Conservation (phyloP, 2,888 invertebrate species). For the Pristionchus mayeri region DNA sequence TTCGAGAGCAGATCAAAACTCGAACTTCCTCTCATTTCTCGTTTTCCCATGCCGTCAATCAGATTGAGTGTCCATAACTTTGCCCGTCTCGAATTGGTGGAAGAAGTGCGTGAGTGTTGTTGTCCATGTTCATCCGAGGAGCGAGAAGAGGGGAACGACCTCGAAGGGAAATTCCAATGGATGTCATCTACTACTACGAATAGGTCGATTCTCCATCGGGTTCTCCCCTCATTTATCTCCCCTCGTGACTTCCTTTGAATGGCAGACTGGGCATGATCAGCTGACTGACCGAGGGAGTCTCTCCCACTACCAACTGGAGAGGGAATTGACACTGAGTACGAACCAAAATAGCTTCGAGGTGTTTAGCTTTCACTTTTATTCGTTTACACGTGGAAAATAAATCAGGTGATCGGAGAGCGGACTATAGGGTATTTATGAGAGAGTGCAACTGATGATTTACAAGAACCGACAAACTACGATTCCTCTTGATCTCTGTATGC, state of each 20-base stretch:
- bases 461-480: background rate
- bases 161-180: background rate
- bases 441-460: background rate
- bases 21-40: background rate
- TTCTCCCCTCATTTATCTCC: background rate
- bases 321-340: background rate
- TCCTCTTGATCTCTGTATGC: constrained; percentile 2
- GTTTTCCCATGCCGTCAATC: background rate
- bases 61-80: constrained; percentile 10
- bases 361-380: background rate
- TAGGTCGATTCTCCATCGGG: background rate
- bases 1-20: background rate
- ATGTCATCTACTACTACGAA: background rate
- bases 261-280: background rate
- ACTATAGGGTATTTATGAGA: background rate
- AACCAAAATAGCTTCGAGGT: background rate
- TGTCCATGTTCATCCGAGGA: background rate
- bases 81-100: background rate
- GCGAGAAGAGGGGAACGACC: too few relatives aligned
- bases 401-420: background rate
- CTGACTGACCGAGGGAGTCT: background rate
- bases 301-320: background rate
- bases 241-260: background rate
- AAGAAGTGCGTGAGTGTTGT: background rate
- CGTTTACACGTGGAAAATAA: constrained; percentile 15